Base-by-base conservation (phyloP, 2,888 invertebrate genomes). In the Harmothoe impar region DNA sequence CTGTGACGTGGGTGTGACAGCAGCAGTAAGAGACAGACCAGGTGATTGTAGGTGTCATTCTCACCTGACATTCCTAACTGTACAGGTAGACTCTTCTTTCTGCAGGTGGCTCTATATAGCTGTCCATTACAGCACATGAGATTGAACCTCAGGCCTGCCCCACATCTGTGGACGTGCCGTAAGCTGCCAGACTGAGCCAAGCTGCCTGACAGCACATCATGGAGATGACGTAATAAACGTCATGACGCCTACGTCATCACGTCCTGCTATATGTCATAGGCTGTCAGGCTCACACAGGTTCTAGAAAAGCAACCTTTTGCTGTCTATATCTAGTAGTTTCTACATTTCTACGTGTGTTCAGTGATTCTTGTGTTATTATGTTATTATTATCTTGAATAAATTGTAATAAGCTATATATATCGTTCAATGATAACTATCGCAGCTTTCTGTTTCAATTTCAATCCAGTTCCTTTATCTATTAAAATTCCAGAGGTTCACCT, bases 201-300 rank as follows among this genome's bases (percentile, higher is more conserved):
- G 54, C 17, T 10, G 17, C 17, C 12, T 62, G 62, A 62, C 20
- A 62, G 62, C 23, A 62, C 62, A 62, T 62, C 3, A 62, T 62
- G 62, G 15, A 62, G 62, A 62, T 62, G 62, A 62, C 62, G 62
- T n/a, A 62, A n/a, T 62, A 62, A 62, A 62, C 20, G 62, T 62
- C 62, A 62, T 20, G n/a, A n/a, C 62, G 62, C 3, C 62, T 62
- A n/a, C n/a, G 62, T 62, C 62, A 62, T 20, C 23, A 62, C n/a
- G 62, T 62, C 62, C 20, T 62, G 62, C 3, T 62, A n/a, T n/a
- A 62, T n/a, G 62, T 62, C 62, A 62, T n/a, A 1, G 7, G 3
- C 62, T n/a, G 5, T 7, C 5, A 62, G 0, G 23, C 3, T 62
- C 20, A 62, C 62, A 62, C 7, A 20, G 62, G 7, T 20, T n/a